These are phyloP conservation scores for Agonum fuliginosum DNA, from an alignment of 2,888 invertebrate species.

Conservation along the genomic window DNA sequence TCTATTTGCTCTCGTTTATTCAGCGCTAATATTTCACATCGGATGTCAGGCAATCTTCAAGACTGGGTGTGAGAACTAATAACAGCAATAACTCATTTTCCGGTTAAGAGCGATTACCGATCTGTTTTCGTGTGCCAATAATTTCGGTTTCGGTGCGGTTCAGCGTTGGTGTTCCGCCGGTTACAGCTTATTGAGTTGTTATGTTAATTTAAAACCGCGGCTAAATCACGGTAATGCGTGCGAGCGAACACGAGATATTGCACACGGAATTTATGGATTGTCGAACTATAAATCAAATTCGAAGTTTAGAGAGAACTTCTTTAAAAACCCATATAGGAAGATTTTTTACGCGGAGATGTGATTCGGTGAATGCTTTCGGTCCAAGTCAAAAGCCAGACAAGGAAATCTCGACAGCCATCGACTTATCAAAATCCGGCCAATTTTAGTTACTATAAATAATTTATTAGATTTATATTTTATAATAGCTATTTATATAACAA, in stretches of 20 bases:
- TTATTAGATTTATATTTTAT: no score
- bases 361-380: no score
- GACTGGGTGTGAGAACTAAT: slow-evolving; percentile 25
- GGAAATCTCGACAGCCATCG: no score
- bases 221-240: slow-evolving; percentile 39
- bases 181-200: slow-evolving; percentile 52
- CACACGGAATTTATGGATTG: slow-evolving; percentile 41
- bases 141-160: slow-evolving; percentile 44
- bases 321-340: slow-evolving; percentile 19
- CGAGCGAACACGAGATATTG: slow-evolving; percentile 38
- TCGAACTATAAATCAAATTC: slow-evolving; percentile 43
- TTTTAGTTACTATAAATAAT: no score
- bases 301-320: slow-evolving; percentile 21
- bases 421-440: no score
- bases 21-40: background rate
- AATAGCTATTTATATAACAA: no score
- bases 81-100: slow-evolving; percentile 23
- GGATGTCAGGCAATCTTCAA: background rate
- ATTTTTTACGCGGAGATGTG: slow-evolving; percentile 1
- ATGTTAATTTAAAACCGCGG: slow-evolving; percentile 53
- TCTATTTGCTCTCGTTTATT: slow-evolving; percentile 10
- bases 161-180: slow-evolving; percentile 16
- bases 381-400: no score
- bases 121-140: slow-evolving; percentile 49
- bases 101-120: slow-evolving; percentile 34